These are phyloP conservation scores for Ceriagrion tenellum DNA, from an alignment of 2,888 invertebrate species.

Conservation along the genomic window DNA sequence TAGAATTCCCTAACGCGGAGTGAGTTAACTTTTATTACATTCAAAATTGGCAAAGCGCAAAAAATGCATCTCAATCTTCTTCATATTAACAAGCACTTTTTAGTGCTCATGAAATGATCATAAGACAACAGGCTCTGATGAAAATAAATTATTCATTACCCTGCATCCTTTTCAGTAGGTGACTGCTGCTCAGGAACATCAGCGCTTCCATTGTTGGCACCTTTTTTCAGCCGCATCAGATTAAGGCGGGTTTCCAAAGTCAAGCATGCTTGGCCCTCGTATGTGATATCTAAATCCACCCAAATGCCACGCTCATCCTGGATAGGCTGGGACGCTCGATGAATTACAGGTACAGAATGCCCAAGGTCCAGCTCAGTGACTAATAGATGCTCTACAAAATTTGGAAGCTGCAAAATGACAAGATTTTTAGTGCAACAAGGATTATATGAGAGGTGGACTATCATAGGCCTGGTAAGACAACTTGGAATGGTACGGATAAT, in stretches of 20 bases:
- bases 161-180: constrained; percentile 61
- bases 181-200: constrained; percentile 68
- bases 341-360: constrained; percentile 84
- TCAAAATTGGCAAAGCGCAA: no score
- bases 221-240: constrained; percentile 83
- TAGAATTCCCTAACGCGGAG: no score
- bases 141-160: background rate
- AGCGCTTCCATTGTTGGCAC: constrained; percentile 72
- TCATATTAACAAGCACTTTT: no score
- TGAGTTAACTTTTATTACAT: no score
- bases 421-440: no score
- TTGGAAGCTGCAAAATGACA: constrained; percentile 82
- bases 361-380: constrained; percentile 89
- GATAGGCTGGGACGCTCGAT: constrained; percentile 83
- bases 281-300: constrained; percentile 90
- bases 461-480: no score
- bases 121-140: no score
- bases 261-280: constrained; percentile 89
- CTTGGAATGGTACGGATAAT: no score
- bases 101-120: no score
- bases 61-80: no score
- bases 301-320: constrained; percentile 92
- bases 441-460: no score
- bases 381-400: constrained; percentile 91
- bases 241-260: constrained; percentile 94